These are phyloP conservation scores for Sympetrum striolatum DNA, from an alignment of 2,888 invertebrate genomes.

Conservation along the genomic window DNA sequence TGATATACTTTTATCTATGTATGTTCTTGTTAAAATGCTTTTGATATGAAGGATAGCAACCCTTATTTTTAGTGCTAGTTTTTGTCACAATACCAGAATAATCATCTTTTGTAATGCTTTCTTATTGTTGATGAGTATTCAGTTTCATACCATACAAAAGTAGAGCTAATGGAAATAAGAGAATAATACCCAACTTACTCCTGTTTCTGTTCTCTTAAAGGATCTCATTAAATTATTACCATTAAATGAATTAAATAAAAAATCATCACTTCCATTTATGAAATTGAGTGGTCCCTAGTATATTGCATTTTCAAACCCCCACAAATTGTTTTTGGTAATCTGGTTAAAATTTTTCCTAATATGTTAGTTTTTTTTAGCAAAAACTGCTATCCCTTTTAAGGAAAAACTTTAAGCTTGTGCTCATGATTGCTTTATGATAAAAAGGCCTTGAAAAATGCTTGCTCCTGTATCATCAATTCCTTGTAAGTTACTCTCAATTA, in stretches of 20 bases:
- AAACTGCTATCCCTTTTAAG: background rate
- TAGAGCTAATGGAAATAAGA: background rate
- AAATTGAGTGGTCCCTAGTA: conserved; percentile 15
- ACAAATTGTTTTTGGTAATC: background rate
- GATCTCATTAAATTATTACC: conserved; percentile 9
- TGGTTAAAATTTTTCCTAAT: background rate
- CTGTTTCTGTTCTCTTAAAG: conserved; percentile 6
- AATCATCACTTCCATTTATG: background rate
- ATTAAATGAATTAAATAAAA: background rate
- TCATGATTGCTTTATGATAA: background rate
- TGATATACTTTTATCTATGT: conserved; percentile 20
- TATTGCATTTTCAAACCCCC: background rate
- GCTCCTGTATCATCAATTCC: no score
- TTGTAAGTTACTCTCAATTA: no score
- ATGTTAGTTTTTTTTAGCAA: background rate
- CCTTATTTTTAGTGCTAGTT: conserved; percentile 16
- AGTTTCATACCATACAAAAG: background rate
- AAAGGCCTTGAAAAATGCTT: no score
- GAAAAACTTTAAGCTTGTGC: background rate
- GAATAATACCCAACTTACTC: background rate
- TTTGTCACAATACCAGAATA: background rate
- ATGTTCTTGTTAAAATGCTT: conserved; percentile 26
- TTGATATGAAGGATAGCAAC: background rate
- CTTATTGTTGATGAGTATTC: background rate
- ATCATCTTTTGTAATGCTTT: conserved; percentile 15